A percentile compares a stretch with the other conserved stretches of the same genome.
Evolutionary conservation across 2,797 vertebrate species (phyloP).

Genomic region (Pachyuromys duprasi): DNA sequence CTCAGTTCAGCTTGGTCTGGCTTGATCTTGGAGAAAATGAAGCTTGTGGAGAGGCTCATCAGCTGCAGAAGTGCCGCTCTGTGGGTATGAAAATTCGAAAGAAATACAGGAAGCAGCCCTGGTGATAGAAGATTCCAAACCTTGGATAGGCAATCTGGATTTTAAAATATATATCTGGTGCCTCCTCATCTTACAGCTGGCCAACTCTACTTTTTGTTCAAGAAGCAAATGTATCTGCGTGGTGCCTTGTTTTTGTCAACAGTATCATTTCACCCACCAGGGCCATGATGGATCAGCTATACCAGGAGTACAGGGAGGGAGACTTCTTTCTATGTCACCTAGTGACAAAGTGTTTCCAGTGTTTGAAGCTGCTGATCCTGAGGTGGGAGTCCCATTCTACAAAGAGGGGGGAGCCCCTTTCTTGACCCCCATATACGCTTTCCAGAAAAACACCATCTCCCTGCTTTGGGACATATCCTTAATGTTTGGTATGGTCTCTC

Average conservation of each 20-base stretch:
- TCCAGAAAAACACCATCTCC: neutral
- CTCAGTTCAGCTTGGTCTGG: neutral
- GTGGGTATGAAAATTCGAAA: no score
- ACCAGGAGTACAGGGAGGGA: constrained; percentile 94
- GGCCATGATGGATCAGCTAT: neutral
- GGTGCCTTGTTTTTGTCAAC: neutral
- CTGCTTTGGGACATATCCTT: constrained; percentile 74
- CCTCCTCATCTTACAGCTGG: neutral
- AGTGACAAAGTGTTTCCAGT: constrained; percentile 91
- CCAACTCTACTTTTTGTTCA: neutral
- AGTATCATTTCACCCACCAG: neutral
- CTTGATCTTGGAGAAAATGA: neutral
- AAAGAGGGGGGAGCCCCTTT: constrained; percentile 53
- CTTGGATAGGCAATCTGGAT: neutral
- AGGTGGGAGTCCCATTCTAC: constrained; percentile 2
- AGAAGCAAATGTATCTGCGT: neutral
- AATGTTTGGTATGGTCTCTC: constrained; percentile 49
- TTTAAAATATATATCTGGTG: neutral
- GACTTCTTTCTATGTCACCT: constrained; percentile 94
- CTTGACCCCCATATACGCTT: neutral
- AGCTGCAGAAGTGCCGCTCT: neutral
- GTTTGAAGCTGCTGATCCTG: constrained; percentile 62
- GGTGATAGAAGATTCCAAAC: neutral
- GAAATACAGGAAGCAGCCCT: neutral
- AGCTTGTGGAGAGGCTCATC: neutral